Base-by-base conservation (phyloP, 2,888 invertebrate species). In the Caradrina clavipalpis region DNA sequence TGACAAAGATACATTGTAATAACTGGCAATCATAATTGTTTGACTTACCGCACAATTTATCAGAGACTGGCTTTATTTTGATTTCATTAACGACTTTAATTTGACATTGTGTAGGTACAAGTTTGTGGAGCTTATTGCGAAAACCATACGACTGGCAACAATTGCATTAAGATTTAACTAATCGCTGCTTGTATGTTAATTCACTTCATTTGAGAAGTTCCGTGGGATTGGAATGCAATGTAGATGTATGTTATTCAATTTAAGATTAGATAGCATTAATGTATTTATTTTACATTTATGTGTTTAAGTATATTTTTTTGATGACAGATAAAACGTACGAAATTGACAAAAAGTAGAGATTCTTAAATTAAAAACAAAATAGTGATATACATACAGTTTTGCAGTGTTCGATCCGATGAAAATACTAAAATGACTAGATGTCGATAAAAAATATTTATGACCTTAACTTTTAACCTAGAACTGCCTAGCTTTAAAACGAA, bases 1-100 rank as follows among this genome's bases (percentile, higher is more conserved):
- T 90, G 94, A 94, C 95, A 93, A 89, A 93, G 94, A 94, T 89
- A 94, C 94, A 92, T 92, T 92, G 91, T 91, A 89, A 89, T 89
- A 91, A 91, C 91, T 87, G 89, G 86, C 89, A 88, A 92, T 91
- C 90, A 91, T 92, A 93, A 94, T 92, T 91, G 91, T 90, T 92
- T 89, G 89, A 93, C 91, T 93, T 92, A 90, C 78, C 68, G 69
- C 87, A 92, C 90, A 90, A 93, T 93, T 92, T 92, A 91, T 92
- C 90, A 91, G 86, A 88, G 89, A 86, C 90, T 86, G 85, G 87
- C 83, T 86, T 88, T 85, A 90, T 89, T 92, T 89, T 89, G 89
- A 90, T 91, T 91, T 86, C 86, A 89, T 90, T 92, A 88, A 87
- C 65, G 65, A 79, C 72, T 77, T 79, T 85, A 85, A 80, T 82